These are phyloP conservation scores for Peromyscus polionotus DNA, from an alignment of 2,113 vertebrate species.

Conservation along the genomic window DNA sequence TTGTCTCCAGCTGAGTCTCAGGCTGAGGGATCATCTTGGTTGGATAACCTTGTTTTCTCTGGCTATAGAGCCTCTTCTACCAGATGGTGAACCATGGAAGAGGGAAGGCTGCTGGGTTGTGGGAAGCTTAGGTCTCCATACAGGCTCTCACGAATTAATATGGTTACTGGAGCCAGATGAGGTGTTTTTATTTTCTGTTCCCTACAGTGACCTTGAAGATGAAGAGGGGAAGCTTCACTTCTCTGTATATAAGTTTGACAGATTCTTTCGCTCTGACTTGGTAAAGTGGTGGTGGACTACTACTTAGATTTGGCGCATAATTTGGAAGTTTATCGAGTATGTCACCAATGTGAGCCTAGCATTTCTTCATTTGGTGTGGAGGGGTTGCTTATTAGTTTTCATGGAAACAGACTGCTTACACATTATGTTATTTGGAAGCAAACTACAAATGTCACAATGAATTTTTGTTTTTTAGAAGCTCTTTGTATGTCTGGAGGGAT, in stretches of 20 bases:
- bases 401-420: not conserved
- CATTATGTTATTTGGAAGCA: not conserved
- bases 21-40: not conserved
- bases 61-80: not conserved
- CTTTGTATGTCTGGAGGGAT: constrained; percentile 31
- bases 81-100: not conserved
- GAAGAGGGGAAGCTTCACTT: constrained; percentile 97
- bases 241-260: constrained; percentile 98
- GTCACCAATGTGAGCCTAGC: no score
- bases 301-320: constrained; percentile 95
- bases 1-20: not conserved
- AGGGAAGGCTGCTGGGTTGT: no score
- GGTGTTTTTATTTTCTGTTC: constrained; percentile 98
- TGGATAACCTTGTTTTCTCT: not conserved
- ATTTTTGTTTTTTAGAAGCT: not conserved
- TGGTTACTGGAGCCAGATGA: constrained; percentile 81
- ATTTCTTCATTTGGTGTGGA: no score
- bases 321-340: constrained; percentile 68
- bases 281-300: constrained; percentile 98
- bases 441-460: not conserved
- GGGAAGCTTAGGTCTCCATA: no score
- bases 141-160: no score
- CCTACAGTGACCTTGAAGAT: constrained; percentile 95
- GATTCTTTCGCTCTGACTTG: constrained; percentile 98
- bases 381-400: not conserved